These are phyloP conservation scores for Falco novaeseelandiae DNA, from an alignment of 2,797 vertebrate genomes.

Conservation along the genomic window DNA sequence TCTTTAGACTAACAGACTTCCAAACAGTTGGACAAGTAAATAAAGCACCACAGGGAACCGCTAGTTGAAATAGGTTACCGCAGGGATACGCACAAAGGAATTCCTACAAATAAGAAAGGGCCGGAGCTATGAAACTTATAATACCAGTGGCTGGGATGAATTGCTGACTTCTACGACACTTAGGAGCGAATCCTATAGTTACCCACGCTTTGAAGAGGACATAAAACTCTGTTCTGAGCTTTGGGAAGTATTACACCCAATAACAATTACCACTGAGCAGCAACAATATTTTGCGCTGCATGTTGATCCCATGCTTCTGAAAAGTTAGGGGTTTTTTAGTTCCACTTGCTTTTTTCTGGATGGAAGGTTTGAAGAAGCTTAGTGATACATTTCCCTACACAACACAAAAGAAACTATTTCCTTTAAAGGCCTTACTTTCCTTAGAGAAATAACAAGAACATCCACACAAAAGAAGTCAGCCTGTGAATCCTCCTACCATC, in stretches of 20 bases:
- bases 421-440: not conserved
- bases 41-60: slow-evolving; percentile 86
- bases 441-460: not conserved
- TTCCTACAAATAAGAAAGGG: slow-evolving; percentile 80
- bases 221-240: not conserved
- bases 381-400: not conserved
- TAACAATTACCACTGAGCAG: not conserved
- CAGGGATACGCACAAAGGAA: slow-evolving; percentile 83
- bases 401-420: not conserved
- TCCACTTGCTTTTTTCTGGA: not conserved
- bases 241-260: not conserved
- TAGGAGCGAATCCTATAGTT: not conserved
- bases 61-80: slow-evolving; percentile 85
- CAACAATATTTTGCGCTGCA: not conserved
- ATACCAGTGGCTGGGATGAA: slow-evolving; percentile 70
- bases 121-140: slow-evolving; percentile 63
- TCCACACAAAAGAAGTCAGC: not conserved
- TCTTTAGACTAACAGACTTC: slow-evolving; percentile 89
- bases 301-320: not conserved
- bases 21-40: slow-evolving; percentile 90
- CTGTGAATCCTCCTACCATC: not conserved
- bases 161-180: slow-evolving; percentile 53
- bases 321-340: not conserved
- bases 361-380: not conserved
- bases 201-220: not conserved